Evolutionary conservation across 2,113 vertebrate species (phyloP).

Genomic region (Nettapus auritus): DNA sequence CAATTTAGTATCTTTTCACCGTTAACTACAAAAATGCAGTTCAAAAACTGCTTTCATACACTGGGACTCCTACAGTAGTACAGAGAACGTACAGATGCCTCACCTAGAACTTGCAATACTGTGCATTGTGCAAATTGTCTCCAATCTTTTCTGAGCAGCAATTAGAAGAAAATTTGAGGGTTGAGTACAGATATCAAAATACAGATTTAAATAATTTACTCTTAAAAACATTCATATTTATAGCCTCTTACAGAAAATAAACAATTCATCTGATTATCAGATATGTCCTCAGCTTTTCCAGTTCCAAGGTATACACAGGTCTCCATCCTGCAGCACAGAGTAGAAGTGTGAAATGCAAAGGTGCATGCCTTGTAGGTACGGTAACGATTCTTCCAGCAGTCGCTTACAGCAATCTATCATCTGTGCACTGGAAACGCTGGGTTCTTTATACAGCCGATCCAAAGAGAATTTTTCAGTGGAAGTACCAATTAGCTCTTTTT

Average conservation of each 20-base stretch:
- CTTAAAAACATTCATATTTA: constrained; percentile 46
- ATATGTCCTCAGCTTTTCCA: constrained; percentile 84
- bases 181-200: constrained; percentile 59
- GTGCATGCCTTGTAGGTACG: constrained; percentile 85
- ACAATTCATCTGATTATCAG: constrained; percentile 45
- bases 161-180: constrained; percentile 9
- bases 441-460: constrained; percentile 88
- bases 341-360: constrained; percentile 92
- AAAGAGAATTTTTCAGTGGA: constrained; percentile 83
- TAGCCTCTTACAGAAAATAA: constrained; percentile 58
- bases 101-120: background rate
- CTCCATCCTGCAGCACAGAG: constrained; percentile 94
- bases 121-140: background rate
- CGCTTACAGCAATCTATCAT: constrained; percentile 89
- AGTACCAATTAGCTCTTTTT: constrained; percentile 76
- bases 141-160: constrained; percentile 47
- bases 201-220: constrained; percentile 70
- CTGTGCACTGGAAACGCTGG: constrained; percentile 87
- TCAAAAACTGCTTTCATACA: background rate
- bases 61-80: background rate
- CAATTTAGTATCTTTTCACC: constrained; percentile 23
- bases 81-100: background rate
- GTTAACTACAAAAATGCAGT: background rate
- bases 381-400: constrained; percentile 81
- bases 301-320: constrained; percentile 96